Conservation (phyloP, 2,797 vertebrate genomes). For the Halcyon smyrnensis region DNA sequence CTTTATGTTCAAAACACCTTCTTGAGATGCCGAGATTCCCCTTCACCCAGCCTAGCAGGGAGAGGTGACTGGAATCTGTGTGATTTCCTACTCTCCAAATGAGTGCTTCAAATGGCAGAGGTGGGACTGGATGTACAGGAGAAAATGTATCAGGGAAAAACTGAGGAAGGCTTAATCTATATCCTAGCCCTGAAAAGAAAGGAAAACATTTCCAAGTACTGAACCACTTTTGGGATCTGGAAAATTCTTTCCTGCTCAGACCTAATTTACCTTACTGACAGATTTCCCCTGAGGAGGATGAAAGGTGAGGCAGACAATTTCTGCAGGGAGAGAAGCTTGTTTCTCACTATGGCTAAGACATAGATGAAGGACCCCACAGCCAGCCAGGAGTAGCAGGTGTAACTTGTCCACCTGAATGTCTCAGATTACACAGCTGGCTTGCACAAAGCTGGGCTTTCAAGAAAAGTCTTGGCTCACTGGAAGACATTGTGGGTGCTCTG, state of each 20-base stretch:
- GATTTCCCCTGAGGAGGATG: neutral
- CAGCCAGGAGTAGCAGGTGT: neutral
- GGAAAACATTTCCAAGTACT: neutral
- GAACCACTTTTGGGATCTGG: neutral
- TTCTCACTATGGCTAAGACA: neutral
- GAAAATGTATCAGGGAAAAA: neutral
- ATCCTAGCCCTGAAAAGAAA: neutral
- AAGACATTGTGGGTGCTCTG: neutral
- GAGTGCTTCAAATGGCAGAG: neutral
- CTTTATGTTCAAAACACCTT: neutral
- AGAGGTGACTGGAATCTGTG: neutral
- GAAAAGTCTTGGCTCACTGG: neutral
- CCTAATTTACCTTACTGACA: neutral
- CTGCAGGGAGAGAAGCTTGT: neutral
- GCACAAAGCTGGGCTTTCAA: neutral
- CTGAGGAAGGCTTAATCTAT: neutral
- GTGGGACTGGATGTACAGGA: neutral
- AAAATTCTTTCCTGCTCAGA: neutral
- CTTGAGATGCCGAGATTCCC: neutral
- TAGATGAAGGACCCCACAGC: neutral
- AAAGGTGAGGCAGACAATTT: neutral
- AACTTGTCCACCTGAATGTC: neutral
- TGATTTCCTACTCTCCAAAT: neutral
- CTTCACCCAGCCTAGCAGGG: neutral
- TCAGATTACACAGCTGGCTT: neutral